These are phyloP conservation scores for Liposcelis brunnea DNA, from an alignment of 2,888 invertebrate species.

Conservation along the genomic window DNA sequence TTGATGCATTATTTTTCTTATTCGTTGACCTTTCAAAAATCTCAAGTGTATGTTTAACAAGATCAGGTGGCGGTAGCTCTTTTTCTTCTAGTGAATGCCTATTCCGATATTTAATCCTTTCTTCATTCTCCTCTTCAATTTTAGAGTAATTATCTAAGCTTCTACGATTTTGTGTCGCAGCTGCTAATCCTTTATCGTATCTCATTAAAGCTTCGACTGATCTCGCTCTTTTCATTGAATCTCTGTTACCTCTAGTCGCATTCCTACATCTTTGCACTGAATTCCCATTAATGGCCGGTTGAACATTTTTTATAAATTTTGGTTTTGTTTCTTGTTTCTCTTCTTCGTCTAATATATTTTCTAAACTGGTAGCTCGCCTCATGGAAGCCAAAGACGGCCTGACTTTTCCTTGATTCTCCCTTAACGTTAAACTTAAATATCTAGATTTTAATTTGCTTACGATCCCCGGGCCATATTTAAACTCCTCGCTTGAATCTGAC, in stretches of 20 bases:
- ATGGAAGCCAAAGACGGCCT: conserved; percentile 49
- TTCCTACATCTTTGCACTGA: conserved; percentile 14
- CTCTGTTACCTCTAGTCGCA: conserved; percentile 22
- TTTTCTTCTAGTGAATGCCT: conserved; percentile 37
- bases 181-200: conserved; percentile 29
- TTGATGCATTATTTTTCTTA: conserved; percentile 13
- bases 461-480: conserved; percentile 82
- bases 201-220: conserved; percentile 70
- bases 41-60: conserved; percentile 69
- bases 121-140: not conserved
- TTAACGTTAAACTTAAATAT: conserved; percentile 66
- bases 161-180: conserved; percentile 1
- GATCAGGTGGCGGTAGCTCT: conserved; percentile 74
- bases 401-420: conserved; percentile 45
- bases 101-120: not conserved
- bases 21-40: conserved; percentile 55
- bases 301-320: conserved; percentile 7
- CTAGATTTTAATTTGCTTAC: conserved; percentile 74
- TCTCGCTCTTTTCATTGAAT: conserved; percentile 63
- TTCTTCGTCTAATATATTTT: conserved; percentile 58
- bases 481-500: conserved; percentile 52
- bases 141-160: not conserved
- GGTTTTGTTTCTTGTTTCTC: conserved; percentile 19
- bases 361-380: conserved; percentile 67
- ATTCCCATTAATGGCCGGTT: conserved; percentile 17